Evolutionary conservation across 2,113 vertebrate genomes (phyloP).

Genomic region (Semicossyphus pulcher): DNA sequence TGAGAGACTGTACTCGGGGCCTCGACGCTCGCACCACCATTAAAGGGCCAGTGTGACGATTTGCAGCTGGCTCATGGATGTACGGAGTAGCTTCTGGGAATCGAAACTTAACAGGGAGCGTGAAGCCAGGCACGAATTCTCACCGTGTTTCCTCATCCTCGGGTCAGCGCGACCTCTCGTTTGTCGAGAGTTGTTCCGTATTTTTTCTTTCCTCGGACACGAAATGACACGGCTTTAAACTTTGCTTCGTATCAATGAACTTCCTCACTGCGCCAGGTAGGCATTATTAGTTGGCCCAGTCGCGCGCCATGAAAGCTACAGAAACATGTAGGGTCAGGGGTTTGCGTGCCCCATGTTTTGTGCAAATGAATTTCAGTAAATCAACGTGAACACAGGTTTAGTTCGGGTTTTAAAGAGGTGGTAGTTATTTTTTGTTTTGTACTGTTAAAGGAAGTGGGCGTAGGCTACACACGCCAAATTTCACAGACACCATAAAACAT

Average conservation of each 20-base stretch:
- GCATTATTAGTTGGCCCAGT: conserved; percentile 39
- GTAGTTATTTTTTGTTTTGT: neutral
- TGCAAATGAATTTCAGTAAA: too few relatives aligned
- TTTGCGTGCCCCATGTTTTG: neutral
- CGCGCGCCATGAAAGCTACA: neutral
- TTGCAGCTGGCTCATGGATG: neutral
- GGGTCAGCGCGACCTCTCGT: neutral
- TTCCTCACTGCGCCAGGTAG: conserved; percentile 54
- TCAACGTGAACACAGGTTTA: too few relatives aligned
- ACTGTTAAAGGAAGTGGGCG: neutral
- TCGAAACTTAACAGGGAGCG: conserved; percentile 61
- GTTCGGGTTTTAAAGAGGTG: neutral
- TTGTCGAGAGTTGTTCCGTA: too few relatives aligned
- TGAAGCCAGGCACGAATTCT: neutral
- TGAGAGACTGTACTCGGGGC: conserved; percentile 1
- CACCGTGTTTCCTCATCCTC: neutral
- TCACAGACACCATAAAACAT: too few relatives aligned
- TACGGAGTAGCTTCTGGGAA: conserved; percentile 36
- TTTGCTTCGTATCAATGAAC: conserved; percentile 50
- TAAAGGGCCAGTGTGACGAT: conserved; percentile 18
- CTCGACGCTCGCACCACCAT: too few relatives aligned
- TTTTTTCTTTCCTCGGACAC: neutral
- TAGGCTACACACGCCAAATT: neutral
- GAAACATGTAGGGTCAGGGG: neutral
- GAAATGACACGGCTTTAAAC: conserved; percentile 4